These are phyloP conservation scores for Syngnathus floridae DNA, from an alignment of 2,113 vertebrate species.

Conservation along the genomic window DNA sequence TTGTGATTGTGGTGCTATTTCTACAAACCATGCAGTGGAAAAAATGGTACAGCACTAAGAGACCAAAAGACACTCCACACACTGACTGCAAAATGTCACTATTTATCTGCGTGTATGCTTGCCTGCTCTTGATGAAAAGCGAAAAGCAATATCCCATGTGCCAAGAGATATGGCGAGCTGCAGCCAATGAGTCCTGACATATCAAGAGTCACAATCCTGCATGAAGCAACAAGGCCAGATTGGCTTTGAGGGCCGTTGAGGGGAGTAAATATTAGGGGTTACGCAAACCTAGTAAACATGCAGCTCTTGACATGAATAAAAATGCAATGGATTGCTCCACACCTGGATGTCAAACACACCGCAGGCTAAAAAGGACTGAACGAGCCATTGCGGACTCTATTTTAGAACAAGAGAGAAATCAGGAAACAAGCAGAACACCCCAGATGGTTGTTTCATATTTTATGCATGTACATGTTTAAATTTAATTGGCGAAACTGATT, in stretches of 20 bases:
- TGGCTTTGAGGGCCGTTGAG: conserved; percentile 47
- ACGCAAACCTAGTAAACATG: conserved; percentile 48
- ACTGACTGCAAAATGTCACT: conserved; percentile 50
- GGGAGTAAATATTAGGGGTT: conserved; percentile 66
- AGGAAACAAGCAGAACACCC: conserved; percentile 36
- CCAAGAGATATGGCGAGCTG: conserved; percentile 48
- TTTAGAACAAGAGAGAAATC: conserved; percentile 10
- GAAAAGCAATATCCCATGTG: conserved; percentile 67
- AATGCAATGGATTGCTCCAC: conserved; percentile 43
- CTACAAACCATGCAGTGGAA: conserved; percentile 46
- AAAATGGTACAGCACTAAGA: conserved; percentile 31
- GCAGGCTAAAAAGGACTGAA: conserved; percentile 13
- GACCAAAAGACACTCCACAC: conserved; percentile 44
- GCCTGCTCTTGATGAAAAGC: conserved; percentile 57
- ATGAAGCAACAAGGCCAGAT: conserved; percentile 57
- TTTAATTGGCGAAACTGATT: conserved; percentile 77
- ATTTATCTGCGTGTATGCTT: conserved; percentile 47
- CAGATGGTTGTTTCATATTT: conserved; percentile 66
- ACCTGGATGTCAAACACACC: conserved; percentile 13
- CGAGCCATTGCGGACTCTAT: conserved; percentile 9
- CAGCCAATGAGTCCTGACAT: conserved; percentile 60
- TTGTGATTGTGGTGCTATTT: conserved; percentile 50
- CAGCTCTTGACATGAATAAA: conserved; percentile 55
- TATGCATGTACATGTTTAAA: conserved; percentile 72
- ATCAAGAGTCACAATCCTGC: conserved; percentile 35